Conservation (phyloP, 2,888 invertebrate species). For the Hydriomena furcata region DNA sequence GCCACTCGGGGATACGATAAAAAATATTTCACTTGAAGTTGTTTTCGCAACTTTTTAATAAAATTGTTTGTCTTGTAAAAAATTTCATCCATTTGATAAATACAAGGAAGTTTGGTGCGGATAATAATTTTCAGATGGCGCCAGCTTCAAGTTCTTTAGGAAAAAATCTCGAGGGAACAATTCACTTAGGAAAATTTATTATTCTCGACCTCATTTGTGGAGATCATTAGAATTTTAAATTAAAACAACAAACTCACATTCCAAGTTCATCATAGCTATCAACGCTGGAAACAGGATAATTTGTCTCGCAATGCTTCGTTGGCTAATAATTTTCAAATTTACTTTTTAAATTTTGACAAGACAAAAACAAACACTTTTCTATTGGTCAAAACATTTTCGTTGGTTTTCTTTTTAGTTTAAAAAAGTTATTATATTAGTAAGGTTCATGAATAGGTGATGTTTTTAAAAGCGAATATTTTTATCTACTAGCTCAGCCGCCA, state of each 20-base stretch:
- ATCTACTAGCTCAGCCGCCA: neutral
- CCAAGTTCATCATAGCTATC: slow-evolving; percentile 9
- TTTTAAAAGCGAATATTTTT: too few relatives aligned
- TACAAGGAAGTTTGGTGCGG: slow-evolving; percentile 5
- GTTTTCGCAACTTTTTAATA: slow-evolving; percentile 10
- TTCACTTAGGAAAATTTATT: slow-evolving; percentile 27
- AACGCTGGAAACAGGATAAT: neutral
- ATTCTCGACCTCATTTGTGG: slow-evolving; percentile 29
- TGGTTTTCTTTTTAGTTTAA: too few relatives aligned
- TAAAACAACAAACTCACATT: slow-evolving; percentile 15
- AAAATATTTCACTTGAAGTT: slow-evolving; percentile 8
- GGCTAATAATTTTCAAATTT: too few relatives aligned
- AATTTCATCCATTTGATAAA: slow-evolving; percentile 14
- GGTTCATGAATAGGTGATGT: too few relatives aligned
- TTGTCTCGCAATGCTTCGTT: too few relatives aligned
- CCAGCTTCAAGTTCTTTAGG: slow-evolving; percentile 18
- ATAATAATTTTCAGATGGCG: slow-evolving; percentile 21
- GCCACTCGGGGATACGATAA: slow-evolving; percentile 4
- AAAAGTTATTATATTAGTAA: too few relatives aligned
- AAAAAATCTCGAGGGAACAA: slow-evolving; percentile 26
- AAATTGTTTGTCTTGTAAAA: slow-evolving; percentile 13
- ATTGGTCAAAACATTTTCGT: too few relatives aligned
- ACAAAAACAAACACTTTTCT: too few relatives aligned
- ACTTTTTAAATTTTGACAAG: too few relatives aligned
- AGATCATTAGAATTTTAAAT: slow-evolving; percentile 24